Evolutionary conservation across 1,140 invertebrate genomes (phyloP).

Genomic region (Brachionus koreanus): DNA sequence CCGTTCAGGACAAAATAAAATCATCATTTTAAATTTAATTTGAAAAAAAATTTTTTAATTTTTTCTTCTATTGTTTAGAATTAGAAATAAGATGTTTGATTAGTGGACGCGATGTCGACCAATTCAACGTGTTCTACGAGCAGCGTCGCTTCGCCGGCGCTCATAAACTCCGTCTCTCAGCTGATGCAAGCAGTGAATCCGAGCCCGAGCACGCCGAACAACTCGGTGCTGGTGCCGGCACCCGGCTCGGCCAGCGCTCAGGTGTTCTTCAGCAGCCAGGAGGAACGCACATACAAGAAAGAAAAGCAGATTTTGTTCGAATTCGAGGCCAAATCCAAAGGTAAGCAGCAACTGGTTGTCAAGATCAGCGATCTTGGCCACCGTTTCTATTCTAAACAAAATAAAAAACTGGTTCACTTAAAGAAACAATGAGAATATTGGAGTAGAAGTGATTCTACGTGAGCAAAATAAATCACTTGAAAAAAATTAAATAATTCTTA

Average conservation of each 20-base stretch:
- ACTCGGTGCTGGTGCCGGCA: background rate
- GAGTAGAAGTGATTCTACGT: slow-evolving; percentile 5
- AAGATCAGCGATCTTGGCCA: background rate
- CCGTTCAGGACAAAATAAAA: too few relatives aligned
- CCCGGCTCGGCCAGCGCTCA: background rate
- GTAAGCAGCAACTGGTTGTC: background rate
- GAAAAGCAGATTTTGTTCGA: slow-evolving; percentile 43
- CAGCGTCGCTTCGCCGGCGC: background rate
- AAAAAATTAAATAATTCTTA: slow-evolving; percentile 22
- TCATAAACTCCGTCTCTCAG: slow-evolving; percentile 12
- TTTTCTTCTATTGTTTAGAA: too few relatives aligned
- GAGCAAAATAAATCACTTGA: slow-evolving; percentile 20
- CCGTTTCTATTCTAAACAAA: background rate
- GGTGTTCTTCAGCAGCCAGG: slow-evolving; percentile 20
- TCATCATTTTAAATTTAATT: too few relatives aligned
- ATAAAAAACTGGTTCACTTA: background rate
- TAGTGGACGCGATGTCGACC: background rate
- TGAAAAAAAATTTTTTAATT: too few relatives aligned
- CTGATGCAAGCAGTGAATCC: background rate
- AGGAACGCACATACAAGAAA: slow-evolving; percentile 41
- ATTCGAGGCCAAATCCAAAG: slow-evolving; percentile 30
- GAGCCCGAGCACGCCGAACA: background rate
- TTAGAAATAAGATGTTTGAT: background rate
- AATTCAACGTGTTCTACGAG: slow-evolving; percentile 11
- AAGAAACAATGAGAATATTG: background rate